Conservation (phyloP, 2,797 vertebrate genomes). For the Otus scops region DNA sequence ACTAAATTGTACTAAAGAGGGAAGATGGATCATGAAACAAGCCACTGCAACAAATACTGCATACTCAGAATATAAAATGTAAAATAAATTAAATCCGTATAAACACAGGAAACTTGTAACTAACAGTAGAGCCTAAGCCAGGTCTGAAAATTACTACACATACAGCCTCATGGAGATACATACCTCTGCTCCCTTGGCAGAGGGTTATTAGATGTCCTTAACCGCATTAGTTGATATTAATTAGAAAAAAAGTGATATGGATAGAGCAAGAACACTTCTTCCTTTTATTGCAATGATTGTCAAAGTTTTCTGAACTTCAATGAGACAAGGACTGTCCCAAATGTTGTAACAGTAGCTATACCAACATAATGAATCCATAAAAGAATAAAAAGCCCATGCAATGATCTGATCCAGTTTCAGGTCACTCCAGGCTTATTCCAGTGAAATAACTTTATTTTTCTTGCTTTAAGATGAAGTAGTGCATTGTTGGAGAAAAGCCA, state of each 20-base stretch:
- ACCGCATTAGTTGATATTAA: not conserved
- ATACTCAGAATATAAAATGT: not conserved
- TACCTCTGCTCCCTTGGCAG: not conserved
- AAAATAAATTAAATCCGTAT: not conserved
- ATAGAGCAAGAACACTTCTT: not conserved
- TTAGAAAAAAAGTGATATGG: not conserved
- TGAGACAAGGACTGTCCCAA: not conserved
- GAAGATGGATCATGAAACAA: not conserved
- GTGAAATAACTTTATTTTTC: not conserved
- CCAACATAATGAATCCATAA: not conserved
- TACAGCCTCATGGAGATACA: not conserved
- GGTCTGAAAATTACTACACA: not conserved
- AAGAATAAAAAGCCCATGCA: not conserved
- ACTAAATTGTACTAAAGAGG: conserved; percentile 21
- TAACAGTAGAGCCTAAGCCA: not conserved
- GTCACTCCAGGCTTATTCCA: not conserved
- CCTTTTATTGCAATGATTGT: not conserved
- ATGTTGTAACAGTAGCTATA: not conserved
- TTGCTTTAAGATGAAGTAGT: not conserved
- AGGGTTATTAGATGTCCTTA: not conserved
- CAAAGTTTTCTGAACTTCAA: not conserved
- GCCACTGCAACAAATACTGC: not conserved
- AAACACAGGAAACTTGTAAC: not conserved
- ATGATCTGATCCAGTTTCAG: not conserved
- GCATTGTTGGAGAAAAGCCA: not conserved